These are phyloP conservation scores for Perizoma flavofasciatum DNA, from an alignment of 2,888 invertebrate species.

Conservation along the genomic window DNA sequence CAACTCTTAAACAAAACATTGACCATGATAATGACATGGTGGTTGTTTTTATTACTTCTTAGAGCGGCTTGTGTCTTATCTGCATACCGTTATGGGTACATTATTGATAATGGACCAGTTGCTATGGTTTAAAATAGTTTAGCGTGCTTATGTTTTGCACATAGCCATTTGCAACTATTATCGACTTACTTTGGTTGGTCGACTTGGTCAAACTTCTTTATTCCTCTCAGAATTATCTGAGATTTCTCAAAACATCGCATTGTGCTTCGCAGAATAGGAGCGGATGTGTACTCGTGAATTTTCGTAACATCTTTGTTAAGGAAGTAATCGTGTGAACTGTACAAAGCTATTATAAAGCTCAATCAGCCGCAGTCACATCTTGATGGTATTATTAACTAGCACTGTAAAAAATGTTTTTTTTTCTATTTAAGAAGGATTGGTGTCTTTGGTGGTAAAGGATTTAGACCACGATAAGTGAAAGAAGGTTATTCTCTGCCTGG, in stretches of 20 bases:
- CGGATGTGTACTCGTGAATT: constrained; percentile 69
- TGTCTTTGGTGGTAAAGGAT: too few relatives aligned
- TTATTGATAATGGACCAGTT: constrained; percentile 1
- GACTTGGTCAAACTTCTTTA: constrained; percentile 27
- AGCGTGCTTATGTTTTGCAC: constrained; percentile 2
- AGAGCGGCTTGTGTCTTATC: neutral
- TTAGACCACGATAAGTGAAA: too few relatives aligned
- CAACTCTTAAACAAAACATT: too few relatives aligned
- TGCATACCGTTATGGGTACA: constrained; percentile 1
- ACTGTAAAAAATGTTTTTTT: too few relatives aligned
- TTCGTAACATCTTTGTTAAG: constrained; percentile 77
- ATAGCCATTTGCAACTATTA: neutral
- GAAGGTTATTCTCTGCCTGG: too few relatives aligned
- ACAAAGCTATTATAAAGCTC: constrained; percentile 43
- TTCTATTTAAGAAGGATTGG: too few relatives aligned
- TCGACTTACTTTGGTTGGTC: constrained; percentile 4
- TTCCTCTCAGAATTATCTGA: constrained; percentile 61
- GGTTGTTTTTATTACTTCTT: too few relatives aligned
- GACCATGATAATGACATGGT: too few relatives aligned
- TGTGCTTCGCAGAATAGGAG: constrained; percentile 64
- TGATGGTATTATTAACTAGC: neutral
- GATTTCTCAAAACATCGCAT: constrained; percentile 66
- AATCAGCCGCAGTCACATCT: constrained; percentile 15
- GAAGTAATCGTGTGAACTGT: constrained; percentile 76
- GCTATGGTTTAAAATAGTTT: constrained; percentile 4